Conservation (phyloP, 2,797 vertebrate species). For the Halcyon chelicuti region DNA sequence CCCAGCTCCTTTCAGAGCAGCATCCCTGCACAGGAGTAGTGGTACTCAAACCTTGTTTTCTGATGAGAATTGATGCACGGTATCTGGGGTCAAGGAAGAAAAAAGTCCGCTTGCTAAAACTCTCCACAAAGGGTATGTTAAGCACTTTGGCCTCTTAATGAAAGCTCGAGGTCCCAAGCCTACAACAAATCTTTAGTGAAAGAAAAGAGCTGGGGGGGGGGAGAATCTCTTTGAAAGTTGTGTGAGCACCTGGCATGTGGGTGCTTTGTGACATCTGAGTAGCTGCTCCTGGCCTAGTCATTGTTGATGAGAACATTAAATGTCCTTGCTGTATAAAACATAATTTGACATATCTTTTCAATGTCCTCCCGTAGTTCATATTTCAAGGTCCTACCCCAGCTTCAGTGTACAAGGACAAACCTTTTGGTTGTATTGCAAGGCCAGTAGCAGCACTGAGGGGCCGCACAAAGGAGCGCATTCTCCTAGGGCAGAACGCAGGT, state of each 20-base stretch:
- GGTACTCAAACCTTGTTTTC: neutral
- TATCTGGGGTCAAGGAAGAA: rapidly evolving
- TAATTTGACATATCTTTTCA: neutral
- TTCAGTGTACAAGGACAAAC: neutral
- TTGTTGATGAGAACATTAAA: neutral
- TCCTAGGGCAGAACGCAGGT: neutral
- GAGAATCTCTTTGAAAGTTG: neutral
- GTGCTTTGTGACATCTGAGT: neutral
- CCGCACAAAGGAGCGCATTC: neutral
- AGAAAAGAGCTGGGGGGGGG: neutral
- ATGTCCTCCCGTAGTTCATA: neutral
- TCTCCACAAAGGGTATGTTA: neutral
- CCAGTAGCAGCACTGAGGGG: neutral
- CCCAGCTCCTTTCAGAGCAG: neutral
- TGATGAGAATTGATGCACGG: neutral
- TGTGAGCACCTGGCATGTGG: neutral
- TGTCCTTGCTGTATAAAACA: neutral
- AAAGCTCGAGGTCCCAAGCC: neutral
- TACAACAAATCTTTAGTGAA: neutral
- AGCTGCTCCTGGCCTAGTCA: neutral
- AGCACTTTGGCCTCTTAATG: neutral
- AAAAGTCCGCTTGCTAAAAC: neutral
- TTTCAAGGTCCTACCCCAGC: neutral
- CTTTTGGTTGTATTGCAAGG: neutral
- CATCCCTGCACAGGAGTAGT: neutral